Evolutionary conservation across 2,113 vertebrate genomes (phyloP).

Genomic region (Holacanthus passer): DNA sequence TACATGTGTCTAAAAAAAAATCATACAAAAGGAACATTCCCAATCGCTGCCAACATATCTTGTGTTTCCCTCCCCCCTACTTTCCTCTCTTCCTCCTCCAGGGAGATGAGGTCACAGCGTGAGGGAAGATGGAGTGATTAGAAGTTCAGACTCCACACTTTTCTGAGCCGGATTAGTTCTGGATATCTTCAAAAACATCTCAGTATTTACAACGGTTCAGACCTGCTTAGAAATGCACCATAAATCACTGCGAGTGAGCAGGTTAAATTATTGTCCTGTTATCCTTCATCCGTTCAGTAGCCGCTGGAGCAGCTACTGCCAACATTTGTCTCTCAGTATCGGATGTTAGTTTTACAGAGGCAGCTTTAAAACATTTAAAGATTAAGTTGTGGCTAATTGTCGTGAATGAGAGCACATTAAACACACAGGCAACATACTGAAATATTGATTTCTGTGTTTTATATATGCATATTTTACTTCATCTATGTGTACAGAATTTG

Average conservation of each 20-base stretch:
- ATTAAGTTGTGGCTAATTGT: background rate
- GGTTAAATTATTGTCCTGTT: background rate
- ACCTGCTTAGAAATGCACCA: slow-evolving; percentile 22
- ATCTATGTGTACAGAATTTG: background rate
- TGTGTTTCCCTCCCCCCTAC: slow-evolving; percentile 1
- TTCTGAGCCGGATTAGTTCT: slow-evolving; percentile 40
- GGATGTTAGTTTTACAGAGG: background rate
- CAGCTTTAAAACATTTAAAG: background rate
- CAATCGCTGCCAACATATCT: slow-evolving; percentile 16
- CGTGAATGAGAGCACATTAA: background rate
- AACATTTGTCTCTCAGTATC: background rate
- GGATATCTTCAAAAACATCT: slow-evolving; percentile 48
- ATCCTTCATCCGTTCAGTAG: slow-evolving; percentile 4
- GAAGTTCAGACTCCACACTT: slow-evolving; percentile 41
- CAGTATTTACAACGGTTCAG: slow-evolving; percentile 25
- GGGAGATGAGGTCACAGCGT: slow-evolving; percentile 80
- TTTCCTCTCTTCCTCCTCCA: slow-evolving; percentile 23
- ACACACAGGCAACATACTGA: background rate
- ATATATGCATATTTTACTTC: background rate
- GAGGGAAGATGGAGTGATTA: slow-evolving; percentile 77
- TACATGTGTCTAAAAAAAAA: background rate
- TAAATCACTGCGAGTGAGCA: slow-evolving; percentile 16
- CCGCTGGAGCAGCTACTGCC: background rate
- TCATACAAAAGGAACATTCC: slow-evolving; percentile 4
- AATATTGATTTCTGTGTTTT: background rate